Base-by-base conservation (phyloP, 2,113 vertebrate species). In the Cynoglossus semilaevis region DNA sequence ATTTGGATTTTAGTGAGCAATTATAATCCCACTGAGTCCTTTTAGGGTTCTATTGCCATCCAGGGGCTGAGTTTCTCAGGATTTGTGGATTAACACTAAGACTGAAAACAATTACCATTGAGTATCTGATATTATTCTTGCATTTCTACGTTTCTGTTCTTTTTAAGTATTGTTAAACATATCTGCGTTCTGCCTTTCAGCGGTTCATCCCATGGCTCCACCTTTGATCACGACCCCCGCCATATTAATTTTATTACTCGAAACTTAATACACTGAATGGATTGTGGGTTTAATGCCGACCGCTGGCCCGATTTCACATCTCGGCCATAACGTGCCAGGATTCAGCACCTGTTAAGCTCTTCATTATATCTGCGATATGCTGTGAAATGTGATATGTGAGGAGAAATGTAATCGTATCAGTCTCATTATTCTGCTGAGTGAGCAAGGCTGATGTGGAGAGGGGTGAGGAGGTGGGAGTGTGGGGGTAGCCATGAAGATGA, bases 351-450 rank as follows among this genome's bases (percentile, higher is more conserved):
- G 77, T 63, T 73, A 38, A 61, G 40, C 16, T 77, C 9, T 38
- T 51, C 54, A 48, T 69, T 53, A 59, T 62, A 68, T 67, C 45
- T 41, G 12, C 18, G 47, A 64, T 67, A 45, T 22, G 51, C 77
- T 34, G 57, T 73, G 63, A 80, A 83, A 84, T 59, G 29, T 34
- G 67, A 82, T 51, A 50, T 4, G 41, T 29, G 10, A 12, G 14
- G 5, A 41, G 53, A 62, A 79, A 56, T 66, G 71, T 57, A 74
- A 81, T 66, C 55, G 63, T 43, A 63, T 78, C 74, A 50, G 54
- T 36, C 36, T 79, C 63, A 79, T 79, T 81, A 74, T 63, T 68
- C 55, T 70, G 74, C 63, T 63, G 61, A 74, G 66, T 42, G 57
- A 62, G 69, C 52, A 51, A 16, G 52, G 36, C 17, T 29, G 22